Evolutionary conservation across 2,888 invertebrate genomes (phyloP).

Genomic region (Melanostoma scalare): DNA sequence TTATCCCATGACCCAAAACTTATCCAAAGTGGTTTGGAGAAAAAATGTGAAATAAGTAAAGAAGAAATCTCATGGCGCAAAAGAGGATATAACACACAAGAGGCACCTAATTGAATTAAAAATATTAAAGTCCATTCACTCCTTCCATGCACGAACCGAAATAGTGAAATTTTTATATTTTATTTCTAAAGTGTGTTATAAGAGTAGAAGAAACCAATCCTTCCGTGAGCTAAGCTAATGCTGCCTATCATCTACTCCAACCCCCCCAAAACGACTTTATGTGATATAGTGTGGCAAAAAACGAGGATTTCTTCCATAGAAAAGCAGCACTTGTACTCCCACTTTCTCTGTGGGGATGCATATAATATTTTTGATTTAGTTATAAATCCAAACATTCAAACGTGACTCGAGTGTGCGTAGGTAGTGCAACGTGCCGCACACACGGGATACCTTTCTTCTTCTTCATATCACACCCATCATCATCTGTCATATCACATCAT

Average conservation of each 20-base stretch:
- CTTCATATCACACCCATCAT: constrained; percentile 2
- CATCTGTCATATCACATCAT: not conserved
- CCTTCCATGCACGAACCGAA: not conserved
- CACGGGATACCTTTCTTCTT: constrained; percentile 8
- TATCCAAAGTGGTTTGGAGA: constrained; percentile 7
- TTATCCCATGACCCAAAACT: constrained; percentile 21
- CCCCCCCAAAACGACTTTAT: not conserved
- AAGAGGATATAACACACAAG: constrained; percentile 48
- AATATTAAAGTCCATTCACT: constrained; percentile 42
- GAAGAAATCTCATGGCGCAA: not conserved
- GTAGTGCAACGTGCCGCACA: constrained; percentile 53
- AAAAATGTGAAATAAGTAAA: not conserved
- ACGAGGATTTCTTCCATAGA: not conserved
- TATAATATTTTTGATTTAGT: constrained; percentile 35
- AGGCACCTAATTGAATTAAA: constrained; percentile 66
- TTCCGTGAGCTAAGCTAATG: constrained; percentile 17
- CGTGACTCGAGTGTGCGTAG: constrained; percentile 60
- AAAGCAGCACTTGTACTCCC: constrained; percentile 25
- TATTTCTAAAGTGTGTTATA: constrained; percentile 7
- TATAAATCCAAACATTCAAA: constrained; percentile 55
- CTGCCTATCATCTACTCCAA: constrained; percentile 12
- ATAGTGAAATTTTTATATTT: constrained; percentile 6
- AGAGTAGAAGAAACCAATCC: not conserved
- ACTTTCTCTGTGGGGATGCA: constrained; percentile 30
- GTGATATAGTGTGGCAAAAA: not conserved